Evolutionary conservation across 2,797 vertebrate genomes (phyloP).

Genomic region (Halcyon leucocephala): DNA sequence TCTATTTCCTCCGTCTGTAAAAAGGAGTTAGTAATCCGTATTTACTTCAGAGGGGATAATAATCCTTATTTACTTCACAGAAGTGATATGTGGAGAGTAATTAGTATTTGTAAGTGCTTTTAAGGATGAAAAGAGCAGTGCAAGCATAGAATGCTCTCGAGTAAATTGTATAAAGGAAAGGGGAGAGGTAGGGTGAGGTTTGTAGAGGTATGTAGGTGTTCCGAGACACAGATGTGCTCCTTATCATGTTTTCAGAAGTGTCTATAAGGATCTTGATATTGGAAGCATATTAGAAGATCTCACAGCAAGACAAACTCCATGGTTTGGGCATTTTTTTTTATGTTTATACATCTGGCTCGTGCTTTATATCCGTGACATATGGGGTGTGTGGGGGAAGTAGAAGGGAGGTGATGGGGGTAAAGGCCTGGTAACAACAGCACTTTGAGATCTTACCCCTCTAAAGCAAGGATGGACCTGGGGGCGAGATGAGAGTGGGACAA

Average conservation of each 20-base stretch:
- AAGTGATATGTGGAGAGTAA: constrained; percentile 23
- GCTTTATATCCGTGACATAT: background rate
- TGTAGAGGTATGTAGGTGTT: background rate
- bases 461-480: background rate
- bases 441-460: background rate
- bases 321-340: background rate
- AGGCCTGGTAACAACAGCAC: background rate
- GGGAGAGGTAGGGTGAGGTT: background rate
- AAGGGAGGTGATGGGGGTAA: background rate
- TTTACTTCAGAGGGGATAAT: constrained; percentile 44
- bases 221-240: background rate
- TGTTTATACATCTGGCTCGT: background rate
- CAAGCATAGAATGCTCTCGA: background rate
- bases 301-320: background rate
- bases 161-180: background rate
- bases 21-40: constrained; percentile 7
- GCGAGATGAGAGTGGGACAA: background rate
- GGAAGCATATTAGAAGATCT: background rate
- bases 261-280: accelerated
- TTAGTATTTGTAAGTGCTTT: constrained; percentile 48
- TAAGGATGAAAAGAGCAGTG: background rate
- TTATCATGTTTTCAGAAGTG: background rate
- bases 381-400: background rate
- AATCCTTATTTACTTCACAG: constrained; percentile 36
- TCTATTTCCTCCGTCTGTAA: background rate